These are phyloP conservation scores for Athalia rosae DNA, from an alignment of 2,888 invertebrate genomes.

Conservation along the genomic window DNA sequence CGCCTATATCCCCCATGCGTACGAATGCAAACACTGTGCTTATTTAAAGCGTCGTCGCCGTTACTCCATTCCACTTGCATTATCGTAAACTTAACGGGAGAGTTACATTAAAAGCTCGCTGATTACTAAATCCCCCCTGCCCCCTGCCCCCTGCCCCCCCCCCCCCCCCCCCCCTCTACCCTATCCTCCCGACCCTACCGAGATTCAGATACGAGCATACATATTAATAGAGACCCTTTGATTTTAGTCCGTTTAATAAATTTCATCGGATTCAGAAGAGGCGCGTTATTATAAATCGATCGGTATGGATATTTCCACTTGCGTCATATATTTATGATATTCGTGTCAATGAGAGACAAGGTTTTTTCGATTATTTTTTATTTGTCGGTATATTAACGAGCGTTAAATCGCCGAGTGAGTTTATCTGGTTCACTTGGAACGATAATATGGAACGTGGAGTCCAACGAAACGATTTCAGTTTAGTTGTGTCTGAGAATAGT, in stretches of 20 bases:
- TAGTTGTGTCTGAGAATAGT: constrained; percentile 40
- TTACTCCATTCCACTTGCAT: constrained; percentile 54
- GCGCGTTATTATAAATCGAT: too few species aligned
- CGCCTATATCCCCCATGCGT: constrained; percentile 24
- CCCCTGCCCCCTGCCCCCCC: background rate
- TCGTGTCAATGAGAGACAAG: constrained; percentile 1
- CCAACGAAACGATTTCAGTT: background rate
- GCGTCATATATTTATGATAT: too few species aligned
- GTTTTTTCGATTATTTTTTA: constrained; percentile 1
- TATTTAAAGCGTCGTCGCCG: constrained; percentile 59
- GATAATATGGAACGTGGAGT: background rate
- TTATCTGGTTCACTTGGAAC: background rate
- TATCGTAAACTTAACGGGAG: constrained; percentile 56
- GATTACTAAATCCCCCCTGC: constrained; percentile 20
- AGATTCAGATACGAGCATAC: too few species aligned
- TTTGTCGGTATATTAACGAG: constrained; percentile 21
- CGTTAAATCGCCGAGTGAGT: constrained; percentile 16
- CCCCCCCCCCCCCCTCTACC: too few species aligned
- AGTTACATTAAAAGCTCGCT: constrained; percentile 39
- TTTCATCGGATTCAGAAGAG: background rate
- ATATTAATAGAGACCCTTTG: constrained; percentile 30
- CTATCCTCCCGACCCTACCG: too few species aligned
- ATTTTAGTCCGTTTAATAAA: constrained; percentile 17
- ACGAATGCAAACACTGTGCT: constrained; percentile 64
- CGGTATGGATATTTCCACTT: too few species aligned